Conservation (phyloP, 2,888 invertebrate genomes). For the Noctuana brunneofusca region DNA sequence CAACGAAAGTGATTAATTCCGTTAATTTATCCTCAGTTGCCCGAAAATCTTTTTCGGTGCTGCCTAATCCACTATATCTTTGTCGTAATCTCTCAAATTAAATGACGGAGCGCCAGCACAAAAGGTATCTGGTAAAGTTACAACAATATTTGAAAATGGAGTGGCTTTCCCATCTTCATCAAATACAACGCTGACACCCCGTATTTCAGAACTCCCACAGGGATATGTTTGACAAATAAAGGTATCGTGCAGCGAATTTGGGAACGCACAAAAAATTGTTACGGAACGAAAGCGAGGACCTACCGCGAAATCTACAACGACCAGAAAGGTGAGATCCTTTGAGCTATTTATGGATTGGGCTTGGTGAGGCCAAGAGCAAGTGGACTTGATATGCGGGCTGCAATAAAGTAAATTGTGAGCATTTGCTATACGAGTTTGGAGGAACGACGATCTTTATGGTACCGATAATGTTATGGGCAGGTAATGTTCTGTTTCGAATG, state of each 20-base stretch:
- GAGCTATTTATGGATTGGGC: neutral
- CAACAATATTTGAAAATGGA: constrained; percentile 33
- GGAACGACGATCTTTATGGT: constrained; percentile 74
- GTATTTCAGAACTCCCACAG: constrained; percentile 47
- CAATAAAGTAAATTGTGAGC: constrained; percentile 80
- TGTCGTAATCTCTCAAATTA: constrained; percentile 53
- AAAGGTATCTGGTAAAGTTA: constrained; percentile 50
- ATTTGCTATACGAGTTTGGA: constrained; percentile 77
- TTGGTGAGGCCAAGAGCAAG: constrained; percentile 7
- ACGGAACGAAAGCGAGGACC: constrained; percentile 57
- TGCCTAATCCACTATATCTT: constrained; percentile 43
- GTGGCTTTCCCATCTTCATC: constrained; percentile 29
- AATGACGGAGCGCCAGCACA: constrained; percentile 45
- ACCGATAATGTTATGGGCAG: constrained; percentile 79
- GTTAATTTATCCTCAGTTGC: constrained; percentile 45
- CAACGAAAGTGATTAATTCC: constrained; percentile 45
- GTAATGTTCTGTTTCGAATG: constrained; percentile 74
- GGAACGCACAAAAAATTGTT: constrained; percentile 68
- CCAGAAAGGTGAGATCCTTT: constrained; percentile 16
- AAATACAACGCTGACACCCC: constrained; percentile 25
- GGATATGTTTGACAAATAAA: constrained; percentile 74
- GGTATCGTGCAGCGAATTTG: constrained; percentile 71
- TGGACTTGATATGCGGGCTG: constrained; percentile 47
- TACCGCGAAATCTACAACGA: constrained; percentile 58
- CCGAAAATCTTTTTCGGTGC: constrained; percentile 44